phyloP scores from a whole-genome alignment of 2,113 vertebrate species.

The Nannobrachium achirus region DNA sequence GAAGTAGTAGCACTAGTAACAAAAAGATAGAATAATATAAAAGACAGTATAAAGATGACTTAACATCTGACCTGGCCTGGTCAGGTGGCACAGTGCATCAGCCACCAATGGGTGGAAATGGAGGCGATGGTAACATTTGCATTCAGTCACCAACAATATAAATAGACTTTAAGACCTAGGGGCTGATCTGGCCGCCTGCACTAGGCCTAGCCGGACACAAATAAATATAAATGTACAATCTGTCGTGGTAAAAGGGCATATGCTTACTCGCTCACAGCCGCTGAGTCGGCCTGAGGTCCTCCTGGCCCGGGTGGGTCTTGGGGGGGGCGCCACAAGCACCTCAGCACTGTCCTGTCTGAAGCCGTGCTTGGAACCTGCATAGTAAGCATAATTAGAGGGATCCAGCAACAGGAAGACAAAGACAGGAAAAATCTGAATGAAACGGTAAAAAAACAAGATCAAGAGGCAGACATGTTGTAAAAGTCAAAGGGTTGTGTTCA shows the following conservation, averaged over 20 bases:
- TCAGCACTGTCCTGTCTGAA: slow-evolving; percentile 68
- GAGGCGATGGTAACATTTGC: no score
- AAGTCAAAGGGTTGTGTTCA: neutral
- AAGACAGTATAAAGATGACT: no score
- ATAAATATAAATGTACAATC: no score
- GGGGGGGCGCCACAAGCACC: slow-evolving; percentile 61
- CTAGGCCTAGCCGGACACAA: no score
- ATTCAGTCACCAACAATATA: no score
- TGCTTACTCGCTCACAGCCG: slow-evolving; percentile 75
- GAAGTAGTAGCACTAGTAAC: no score
- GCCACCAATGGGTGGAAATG: no score
- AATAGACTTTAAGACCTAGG: no score
- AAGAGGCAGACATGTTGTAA: neutral
- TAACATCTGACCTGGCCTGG: no score
- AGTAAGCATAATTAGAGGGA: slow-evolving; percentile 13
- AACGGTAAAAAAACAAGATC: neutral
- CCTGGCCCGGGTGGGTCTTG: slow-evolving; percentile 57
- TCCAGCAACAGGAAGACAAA: neutral
- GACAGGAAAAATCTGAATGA: slow-evolving; percentile 1
- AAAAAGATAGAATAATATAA: no score
- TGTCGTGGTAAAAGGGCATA: neutral
- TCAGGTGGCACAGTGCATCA: no score
- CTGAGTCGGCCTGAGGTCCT: slow-evolving; percentile 61
- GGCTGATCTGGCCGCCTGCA: no score
- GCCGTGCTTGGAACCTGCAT: slow-evolving; percentile 68